phyloP scores from a whole-genome alignment of 1,140 invertebrate genomes.

The Cyrtorhinus lividipennis region DNA sequence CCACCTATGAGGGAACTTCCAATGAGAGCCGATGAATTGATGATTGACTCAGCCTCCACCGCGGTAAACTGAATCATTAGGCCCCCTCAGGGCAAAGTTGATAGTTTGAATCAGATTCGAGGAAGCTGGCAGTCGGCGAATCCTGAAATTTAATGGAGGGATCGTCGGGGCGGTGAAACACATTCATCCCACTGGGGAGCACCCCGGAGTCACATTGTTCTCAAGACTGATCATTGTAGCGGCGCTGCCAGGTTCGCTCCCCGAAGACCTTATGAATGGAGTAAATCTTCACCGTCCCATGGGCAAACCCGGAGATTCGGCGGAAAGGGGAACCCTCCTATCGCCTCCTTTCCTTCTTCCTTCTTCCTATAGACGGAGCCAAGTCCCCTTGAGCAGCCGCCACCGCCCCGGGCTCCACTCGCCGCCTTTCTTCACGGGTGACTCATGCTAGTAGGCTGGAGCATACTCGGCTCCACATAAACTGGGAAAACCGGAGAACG shows the following conservation, averaged over 20 bases:
- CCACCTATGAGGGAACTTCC: too few species aligned
- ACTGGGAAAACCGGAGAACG: too few species aligned
- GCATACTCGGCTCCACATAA: too few species aligned
- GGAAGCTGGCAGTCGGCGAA: not conserved
- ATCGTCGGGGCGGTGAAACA: not conserved
- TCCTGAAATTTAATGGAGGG: not conserved
- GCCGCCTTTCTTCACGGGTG: too few species aligned
- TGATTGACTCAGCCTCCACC: not conserved
- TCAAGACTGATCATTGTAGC: not conserved
- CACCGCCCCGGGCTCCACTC: too few species aligned
- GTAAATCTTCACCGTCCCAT: not conserved
- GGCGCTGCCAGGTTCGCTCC: not conserved
- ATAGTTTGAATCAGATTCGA: not conserved
- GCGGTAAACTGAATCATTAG: not conserved
- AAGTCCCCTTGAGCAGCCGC: too few species aligned
- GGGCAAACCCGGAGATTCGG: not conserved
- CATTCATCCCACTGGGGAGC: not conserved
- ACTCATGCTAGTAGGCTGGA: too few species aligned
- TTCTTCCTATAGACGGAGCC: too few species aligned
- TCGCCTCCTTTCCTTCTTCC: too few species aligned
- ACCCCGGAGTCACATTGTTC: not conserved
- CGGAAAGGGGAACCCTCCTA: too few species aligned
- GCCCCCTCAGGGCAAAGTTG: too few species aligned
- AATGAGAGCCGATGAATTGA: too few species aligned
- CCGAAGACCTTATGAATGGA: not conserved